Evolutionary conservation across 2,888 invertebrate genomes (phyloP).

Genomic region (Cephus spinipes): DNA sequence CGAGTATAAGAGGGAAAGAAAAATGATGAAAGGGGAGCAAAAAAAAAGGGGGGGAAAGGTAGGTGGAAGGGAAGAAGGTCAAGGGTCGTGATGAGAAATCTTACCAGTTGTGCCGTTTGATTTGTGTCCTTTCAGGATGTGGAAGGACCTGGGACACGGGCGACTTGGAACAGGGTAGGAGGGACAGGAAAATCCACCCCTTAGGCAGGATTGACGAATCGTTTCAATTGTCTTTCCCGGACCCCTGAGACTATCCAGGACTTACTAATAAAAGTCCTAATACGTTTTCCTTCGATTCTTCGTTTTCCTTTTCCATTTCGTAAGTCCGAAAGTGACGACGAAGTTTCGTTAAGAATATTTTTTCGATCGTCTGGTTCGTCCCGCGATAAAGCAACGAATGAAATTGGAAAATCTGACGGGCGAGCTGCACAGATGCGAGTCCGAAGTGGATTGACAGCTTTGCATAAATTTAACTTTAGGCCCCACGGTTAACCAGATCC

Average conservation of each 20-base stretch:
- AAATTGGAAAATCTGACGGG: neutral
- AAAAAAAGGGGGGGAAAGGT: neutral
- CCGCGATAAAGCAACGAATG: neutral
- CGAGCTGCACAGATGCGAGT: neutral
- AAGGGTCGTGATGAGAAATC: neutral
- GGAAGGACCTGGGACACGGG: neutral
- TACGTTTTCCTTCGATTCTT: neutral
- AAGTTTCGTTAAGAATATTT: neutral
- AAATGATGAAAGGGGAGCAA: neutral
- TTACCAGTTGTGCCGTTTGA: neutral
- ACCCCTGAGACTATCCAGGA: constrained; percentile 21
- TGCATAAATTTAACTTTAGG: constrained; percentile 14
- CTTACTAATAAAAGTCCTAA: constrained; percentile 36
- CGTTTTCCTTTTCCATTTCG: neutral
- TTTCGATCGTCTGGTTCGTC: neutral
- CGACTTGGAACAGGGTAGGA: neutral
- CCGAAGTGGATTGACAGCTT: constrained; percentile 17
- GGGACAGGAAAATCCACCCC: neutral
- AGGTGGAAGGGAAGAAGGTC: neutral
- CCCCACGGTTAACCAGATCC: constrained; percentile 22
- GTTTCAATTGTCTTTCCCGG: constrained; percentile 44
- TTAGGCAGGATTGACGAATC: constrained; percentile 39
- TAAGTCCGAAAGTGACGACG: neutral
- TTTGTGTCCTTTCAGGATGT: neutral
- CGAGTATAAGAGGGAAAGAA: neutral